phyloP scores from a whole-genome alignment of 2,797 vertebrate genomes.

The Threskiornis aethiopicus region DNA sequence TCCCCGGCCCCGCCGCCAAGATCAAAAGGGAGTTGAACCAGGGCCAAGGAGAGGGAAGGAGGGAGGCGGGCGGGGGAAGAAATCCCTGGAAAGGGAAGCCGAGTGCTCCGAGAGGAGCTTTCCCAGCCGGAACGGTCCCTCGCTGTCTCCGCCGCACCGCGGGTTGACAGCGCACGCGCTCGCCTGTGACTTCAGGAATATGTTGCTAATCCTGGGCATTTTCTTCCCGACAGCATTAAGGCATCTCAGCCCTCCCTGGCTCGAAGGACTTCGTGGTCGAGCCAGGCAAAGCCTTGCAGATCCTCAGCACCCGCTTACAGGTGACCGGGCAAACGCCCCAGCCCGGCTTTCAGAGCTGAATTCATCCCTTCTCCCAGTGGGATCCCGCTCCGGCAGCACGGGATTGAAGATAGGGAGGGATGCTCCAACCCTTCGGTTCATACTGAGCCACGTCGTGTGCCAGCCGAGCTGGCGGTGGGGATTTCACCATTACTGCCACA shows the following conservation, averaged over 20 bases:
- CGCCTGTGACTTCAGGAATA: background rate
- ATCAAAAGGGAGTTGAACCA: background rate
- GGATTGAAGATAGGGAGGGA: background rate
- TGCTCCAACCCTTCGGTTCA: background rate
- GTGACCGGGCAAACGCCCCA: background rate
- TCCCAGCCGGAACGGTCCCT: background rate
- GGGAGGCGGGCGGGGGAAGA: accelerated
- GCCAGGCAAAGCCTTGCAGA: background rate
- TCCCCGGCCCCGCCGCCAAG: accelerated
- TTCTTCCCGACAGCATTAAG: background rate
- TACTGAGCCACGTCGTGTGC: background rate
- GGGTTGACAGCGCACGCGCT: accelerated
- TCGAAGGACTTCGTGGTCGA: accelerated
- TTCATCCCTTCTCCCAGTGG: background rate
- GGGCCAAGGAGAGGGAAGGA: background rate
- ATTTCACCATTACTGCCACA: background rate
- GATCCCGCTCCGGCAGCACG: accelerated
- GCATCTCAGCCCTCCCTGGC: background rate
- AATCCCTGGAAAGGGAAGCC: background rate
- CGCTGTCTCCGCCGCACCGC: accelerated
- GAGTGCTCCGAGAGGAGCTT: background rate
- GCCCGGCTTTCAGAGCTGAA: background rate
- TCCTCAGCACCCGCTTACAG: background rate
- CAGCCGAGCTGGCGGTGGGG: accelerated
- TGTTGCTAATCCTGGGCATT: slow-evolving; percentile 44